Percentiles rank a stretch among this genome's conserved stretches.
phyloP scores from a whole-genome alignment of 1,140 invertebrate species.

The Euwallacea similis region DNA sequence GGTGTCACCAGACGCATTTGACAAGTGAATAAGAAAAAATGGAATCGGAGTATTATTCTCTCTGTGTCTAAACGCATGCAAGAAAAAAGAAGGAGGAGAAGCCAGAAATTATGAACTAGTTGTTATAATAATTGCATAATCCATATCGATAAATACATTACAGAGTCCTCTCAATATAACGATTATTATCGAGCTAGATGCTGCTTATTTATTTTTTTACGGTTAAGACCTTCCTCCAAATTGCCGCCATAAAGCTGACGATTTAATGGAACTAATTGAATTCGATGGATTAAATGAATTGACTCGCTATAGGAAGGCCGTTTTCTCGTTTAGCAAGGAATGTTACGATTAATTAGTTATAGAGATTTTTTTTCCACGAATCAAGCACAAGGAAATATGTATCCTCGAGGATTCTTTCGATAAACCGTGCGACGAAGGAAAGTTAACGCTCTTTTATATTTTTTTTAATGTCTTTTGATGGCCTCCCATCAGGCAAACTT shows the following conservation, averaged over 20 bases:
- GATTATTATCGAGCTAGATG: too few relatives aligned
- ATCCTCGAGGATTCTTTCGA: too few relatives aligned
- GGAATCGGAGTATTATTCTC: background rate
- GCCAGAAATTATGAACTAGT: too few relatives aligned
- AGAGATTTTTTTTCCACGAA: background rate
- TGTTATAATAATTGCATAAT: too few relatives aligned
- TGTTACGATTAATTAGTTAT: slow-evolving; percentile 12
- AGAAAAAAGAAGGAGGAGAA: too few relatives aligned
- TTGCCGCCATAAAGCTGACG: slow-evolving; percentile 16
- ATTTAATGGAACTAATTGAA: slow-evolving; percentile 28
- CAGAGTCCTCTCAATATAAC: too few relatives aligned
- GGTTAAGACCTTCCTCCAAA: background rate
- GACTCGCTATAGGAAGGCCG: slow-evolving; percentile 1
- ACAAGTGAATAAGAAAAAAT: background rate
- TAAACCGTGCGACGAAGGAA: too few relatives aligned
- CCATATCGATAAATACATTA: too few relatives aligned
- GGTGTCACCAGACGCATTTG: background rate
- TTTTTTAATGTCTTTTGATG: background rate
- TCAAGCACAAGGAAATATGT: background rate
- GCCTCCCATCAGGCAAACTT: background rate
- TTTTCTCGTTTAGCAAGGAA: slow-evolving; percentile 17
- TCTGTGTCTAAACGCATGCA: background rate
- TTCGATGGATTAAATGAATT: slow-evolving; percentile 20
- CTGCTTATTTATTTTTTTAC: too few relatives aligned
- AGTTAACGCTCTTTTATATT: too few relatives aligned